Evolutionary conservation across 2,888 invertebrate genomes (phyloP), one percentile per base, ranked within the genome.

Genomic region (Bruchidius siliquastri): DNA sequence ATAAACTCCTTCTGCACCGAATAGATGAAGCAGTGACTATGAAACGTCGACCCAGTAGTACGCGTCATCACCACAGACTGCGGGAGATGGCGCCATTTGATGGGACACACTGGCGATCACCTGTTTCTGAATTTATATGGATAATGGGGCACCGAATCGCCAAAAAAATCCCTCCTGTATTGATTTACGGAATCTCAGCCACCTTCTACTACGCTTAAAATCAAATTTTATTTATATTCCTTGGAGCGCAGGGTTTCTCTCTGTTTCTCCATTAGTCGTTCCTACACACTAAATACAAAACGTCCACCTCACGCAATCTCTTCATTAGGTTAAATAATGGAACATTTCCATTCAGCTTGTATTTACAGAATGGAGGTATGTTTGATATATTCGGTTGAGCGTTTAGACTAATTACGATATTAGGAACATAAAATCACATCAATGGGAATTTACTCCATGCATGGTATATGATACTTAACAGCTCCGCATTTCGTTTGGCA

Each of bases 271-370:
- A 68, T 68, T 21, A 21, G 68, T 68, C 21, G 68, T 21, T 68
- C 1, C 49, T 49, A 49, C 49, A 49, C 22, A 22, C 68, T 21
- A 21, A n/a, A 22, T 22, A 68, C 22, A 68, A 68, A 68, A 21
- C 21, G 21, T 10, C 21, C 68, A 68, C 2, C 1, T 76, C 79
- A 79, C 79, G 79, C 79, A 73, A 78, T 77, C 74, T 77, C 76
- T 74, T 75, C 79, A 80, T 81, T 79, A 81, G 26, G 72, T 72
- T 77, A 71, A 76, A 78, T 78, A 78, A 78, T 77, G 77, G 75
- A 77, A 76, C 72, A 79, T 77, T 78, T 77, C 75, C 75, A 76
- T 78, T 77, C 74, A 76, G 49, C 71, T 21, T 21, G 68, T 68
- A 68, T 68, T 68, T 68, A 49, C 49, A 49, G 49, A 49, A 49